Evolutionary conservation across 2,113 vertebrate species (phyloP).

Genomic region (Saccopteryx leptura): DNA sequence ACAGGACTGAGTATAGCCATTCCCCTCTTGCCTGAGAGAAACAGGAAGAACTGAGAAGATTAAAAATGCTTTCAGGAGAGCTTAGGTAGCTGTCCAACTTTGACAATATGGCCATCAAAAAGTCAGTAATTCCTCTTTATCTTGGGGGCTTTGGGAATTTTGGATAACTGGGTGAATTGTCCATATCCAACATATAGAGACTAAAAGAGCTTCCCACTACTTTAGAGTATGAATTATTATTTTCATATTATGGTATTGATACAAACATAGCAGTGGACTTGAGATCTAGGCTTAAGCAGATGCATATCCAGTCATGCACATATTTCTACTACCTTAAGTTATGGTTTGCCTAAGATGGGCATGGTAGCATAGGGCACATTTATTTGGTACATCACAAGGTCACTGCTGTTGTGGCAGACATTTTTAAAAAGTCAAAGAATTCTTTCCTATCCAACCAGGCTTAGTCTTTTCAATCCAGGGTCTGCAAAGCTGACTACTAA

Average conservation of each 20-base stretch:
- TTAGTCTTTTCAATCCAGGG: not conserved
- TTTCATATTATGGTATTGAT: not conserved
- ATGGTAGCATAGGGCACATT: not conserved
- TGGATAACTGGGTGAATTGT: not conserved
- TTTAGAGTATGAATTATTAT: not conserved
- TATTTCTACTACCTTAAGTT: not conserved
- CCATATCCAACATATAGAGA: not conserved
- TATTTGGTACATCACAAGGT: not conserved
- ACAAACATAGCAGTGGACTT: not conserved
- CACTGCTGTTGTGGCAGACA: not conserved
- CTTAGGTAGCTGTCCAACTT: not conserved
- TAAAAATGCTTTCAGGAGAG: not conserved
- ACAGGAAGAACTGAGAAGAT: not conserved
- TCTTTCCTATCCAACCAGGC: not conserved
- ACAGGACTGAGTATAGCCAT: not conserved
- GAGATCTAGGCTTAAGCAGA: not conserved
- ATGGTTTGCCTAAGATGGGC: not conserved
- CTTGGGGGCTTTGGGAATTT: not conserved
- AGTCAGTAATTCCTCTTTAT: not conserved
- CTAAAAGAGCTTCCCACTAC: not conserved
- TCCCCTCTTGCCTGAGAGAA: not conserved
- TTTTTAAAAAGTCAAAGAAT: not conserved
- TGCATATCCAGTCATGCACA: rapidly evolving
- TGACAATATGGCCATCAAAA: not conserved
- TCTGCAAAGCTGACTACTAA: not conserved